Conservation (phyloP, 2,113 vertebrate species). For the Mus pahari region DNA sequence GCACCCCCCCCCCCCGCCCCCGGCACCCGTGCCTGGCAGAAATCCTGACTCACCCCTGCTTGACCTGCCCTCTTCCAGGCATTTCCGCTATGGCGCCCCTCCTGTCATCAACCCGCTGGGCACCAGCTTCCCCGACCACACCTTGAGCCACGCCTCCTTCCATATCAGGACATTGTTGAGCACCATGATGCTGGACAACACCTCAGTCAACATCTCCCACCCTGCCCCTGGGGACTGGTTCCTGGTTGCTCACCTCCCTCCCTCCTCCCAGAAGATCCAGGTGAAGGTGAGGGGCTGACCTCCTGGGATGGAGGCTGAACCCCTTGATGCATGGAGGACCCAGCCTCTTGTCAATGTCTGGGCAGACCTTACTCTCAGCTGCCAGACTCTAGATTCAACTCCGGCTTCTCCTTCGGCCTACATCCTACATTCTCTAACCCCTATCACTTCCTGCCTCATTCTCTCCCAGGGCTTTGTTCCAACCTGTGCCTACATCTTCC, state of each 20-base stretch:
- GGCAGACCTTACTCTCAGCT: background rate
- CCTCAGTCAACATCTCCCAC: constrained; percentile 90
- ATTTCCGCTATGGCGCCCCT: constrained; percentile 93
- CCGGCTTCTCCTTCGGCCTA: background rate
- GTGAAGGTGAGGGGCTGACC: constrained; percentile 91
- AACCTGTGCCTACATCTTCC: constrained; percentile 93
- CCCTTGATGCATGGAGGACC: background rate
- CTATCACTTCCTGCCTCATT: background rate
- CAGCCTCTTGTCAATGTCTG: background rate
- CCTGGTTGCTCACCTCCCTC: constrained; percentile 93
- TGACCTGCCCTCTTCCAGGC: constrained; percentile 81
- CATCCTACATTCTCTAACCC: background rate
- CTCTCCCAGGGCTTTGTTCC: constrained; percentile 91
- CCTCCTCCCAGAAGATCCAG: constrained; percentile 93
- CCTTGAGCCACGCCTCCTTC: constrained; percentile 85
- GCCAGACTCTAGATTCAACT: background rate
- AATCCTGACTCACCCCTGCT: background rate
- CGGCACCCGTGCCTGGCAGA: accelerated
- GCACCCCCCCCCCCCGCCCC: too few species aligned
- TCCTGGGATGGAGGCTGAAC: background rate
- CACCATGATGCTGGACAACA: constrained; percentile 81
- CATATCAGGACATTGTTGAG: constrained; percentile 86
- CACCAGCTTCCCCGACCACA: constrained; percentile 89
- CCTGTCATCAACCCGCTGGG: constrained; percentile 93
- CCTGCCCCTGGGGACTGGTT: constrained; percentile 95